Evolutionary conservation across 2,888 invertebrate genomes (phyloP), one percentile per base, ranked within the genome.

Genomic region (Dascillus cervinus): DNA sequence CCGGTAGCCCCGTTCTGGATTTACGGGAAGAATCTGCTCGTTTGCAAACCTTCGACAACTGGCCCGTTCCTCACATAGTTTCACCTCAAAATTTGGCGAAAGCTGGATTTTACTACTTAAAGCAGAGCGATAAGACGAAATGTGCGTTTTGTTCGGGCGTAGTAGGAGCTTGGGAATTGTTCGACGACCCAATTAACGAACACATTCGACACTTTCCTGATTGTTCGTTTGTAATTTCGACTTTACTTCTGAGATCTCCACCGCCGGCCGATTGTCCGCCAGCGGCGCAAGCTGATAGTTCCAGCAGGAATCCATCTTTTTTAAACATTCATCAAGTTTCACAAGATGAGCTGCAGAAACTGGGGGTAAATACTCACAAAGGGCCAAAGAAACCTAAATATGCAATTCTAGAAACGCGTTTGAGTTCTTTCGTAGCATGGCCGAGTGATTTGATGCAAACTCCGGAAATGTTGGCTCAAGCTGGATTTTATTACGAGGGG

Each of bases 401-500:
- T 56, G 73, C 82, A 1, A 79, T 83, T 1, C 63, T 79, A 4
- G 82, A 84, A 35, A 66, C 77, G 2, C 70, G 91, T 14, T 57
- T 86, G 21, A 69, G 73, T 19, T 80, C 85, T 2, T 91, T 79
- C 60, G 56, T 53, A n/a, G 66, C 69, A 33, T 94, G 92, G 92
- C 87, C 90, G 0, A 69, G 74, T 2, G 68, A 76, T 36, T 69
- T 83, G 11, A 73, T 77, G 11, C 90, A 90, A 62, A 78, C 76
- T 1, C 86, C 90, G 0, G 73, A 79, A 37, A 70, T 77, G 4
- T 64, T 95, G 32, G 83, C 91, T 0, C 79, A 81, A 32, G 90
- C 94, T 11, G 94, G 94, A 3, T 90, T 95, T 64, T 94, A 82
- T 61, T 92, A 89, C 56, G 79, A 75, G 46, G 80, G 80, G 10